These are phyloP conservation scores for Drosophila miranda DNA, from an alignment of 1,140 invertebrate species.

Conservation along the genomic window DNA sequence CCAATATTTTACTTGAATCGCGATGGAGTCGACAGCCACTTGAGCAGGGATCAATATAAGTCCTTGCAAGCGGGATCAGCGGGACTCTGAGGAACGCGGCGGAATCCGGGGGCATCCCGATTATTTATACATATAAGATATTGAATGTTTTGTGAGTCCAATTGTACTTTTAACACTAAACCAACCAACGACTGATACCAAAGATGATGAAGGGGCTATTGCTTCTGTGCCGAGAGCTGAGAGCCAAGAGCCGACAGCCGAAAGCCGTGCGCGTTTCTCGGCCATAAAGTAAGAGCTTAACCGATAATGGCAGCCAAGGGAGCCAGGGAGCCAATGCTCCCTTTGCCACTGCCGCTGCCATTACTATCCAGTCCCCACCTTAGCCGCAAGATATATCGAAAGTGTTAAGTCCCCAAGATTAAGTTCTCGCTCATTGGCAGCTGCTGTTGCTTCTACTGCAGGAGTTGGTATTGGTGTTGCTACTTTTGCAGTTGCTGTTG, in stretches of 20 bases:
- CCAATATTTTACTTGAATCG: slow-evolving; percentile 89
- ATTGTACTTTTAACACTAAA: slow-evolving; percentile 58
- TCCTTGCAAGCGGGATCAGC: slow-evolving; percentile 85
- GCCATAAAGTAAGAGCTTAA: slow-evolving; percentile 76
- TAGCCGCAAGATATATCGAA: slow-evolving; percentile 77
- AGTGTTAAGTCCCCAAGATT: slow-evolving; percentile 82
- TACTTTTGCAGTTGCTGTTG: slow-evolving; percentile 61
- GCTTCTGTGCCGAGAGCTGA: background rate
- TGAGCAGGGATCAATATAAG: slow-evolving; percentile 87
- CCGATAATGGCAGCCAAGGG: slow-evolving; percentile 79
- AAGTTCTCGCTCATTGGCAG: slow-evolving; percentile 81
- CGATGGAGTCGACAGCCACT: slow-evolving; percentile 85
- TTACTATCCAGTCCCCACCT: too few species aligned
- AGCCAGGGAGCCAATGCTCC: slow-evolving; percentile 47
- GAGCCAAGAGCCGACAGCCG: background rate
- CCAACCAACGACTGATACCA: slow-evolving; percentile 70
- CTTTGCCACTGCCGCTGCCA: background rate
- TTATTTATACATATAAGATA: background rate
- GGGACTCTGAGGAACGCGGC: slow-evolving; percentile 82
- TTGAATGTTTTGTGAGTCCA: slow-evolving; percentile 26
- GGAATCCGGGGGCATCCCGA: too few species aligned
- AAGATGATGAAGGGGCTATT: slow-evolving; percentile 19
- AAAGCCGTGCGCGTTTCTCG: slow-evolving; percentile 63
- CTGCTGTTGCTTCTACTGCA: slow-evolving; percentile 51
- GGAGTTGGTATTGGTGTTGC: slow-evolving; percentile 35